Percentiles rank a stretch among this genome's conserved stretches.
Conservation (phyloP, 2,113 vertebrate genomes). For the Fregata magnificens region DNA sequence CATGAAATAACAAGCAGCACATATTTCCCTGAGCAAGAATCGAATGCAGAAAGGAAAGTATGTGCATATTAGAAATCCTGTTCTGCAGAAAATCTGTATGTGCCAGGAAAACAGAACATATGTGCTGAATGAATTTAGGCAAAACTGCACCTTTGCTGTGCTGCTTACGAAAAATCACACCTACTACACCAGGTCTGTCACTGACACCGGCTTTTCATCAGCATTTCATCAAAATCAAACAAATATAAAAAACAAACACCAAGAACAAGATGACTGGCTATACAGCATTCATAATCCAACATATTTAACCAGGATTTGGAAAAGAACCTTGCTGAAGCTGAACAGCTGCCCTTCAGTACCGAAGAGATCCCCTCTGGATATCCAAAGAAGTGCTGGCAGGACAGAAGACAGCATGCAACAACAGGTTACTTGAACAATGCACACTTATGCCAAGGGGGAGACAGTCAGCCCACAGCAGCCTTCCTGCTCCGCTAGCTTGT, state of each 20-base stretch:
- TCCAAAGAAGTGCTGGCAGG: neutral
- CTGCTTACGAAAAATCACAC: neutral
- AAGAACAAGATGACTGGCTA: neutral
- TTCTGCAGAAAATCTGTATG: neutral
- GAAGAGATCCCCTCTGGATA: fast-evolving
- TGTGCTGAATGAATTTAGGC: neutral
- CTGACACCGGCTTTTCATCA: neutral
- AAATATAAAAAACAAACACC: neutral
- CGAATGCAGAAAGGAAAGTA: neutral
- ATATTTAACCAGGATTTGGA: neutral
- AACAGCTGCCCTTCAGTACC: neutral
- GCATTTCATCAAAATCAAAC: neutral
- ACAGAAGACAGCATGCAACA: neutral
- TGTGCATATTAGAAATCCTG: neutral
- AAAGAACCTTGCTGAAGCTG: neutral
- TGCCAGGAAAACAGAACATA: neutral
- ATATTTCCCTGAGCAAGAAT: neutral
- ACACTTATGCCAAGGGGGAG: neutral
- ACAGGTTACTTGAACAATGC: neutral
- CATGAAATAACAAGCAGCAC: neutral
- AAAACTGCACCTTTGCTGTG: neutral
- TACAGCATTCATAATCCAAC: neutral
- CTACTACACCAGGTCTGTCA: neutral
- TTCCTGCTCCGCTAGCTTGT: neutral
- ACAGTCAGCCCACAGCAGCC: neutral